Evolutionary conservation across 2,797 vertebrate genomes (phyloP).

Genomic region (Sebastes matsubarae): DNA sequence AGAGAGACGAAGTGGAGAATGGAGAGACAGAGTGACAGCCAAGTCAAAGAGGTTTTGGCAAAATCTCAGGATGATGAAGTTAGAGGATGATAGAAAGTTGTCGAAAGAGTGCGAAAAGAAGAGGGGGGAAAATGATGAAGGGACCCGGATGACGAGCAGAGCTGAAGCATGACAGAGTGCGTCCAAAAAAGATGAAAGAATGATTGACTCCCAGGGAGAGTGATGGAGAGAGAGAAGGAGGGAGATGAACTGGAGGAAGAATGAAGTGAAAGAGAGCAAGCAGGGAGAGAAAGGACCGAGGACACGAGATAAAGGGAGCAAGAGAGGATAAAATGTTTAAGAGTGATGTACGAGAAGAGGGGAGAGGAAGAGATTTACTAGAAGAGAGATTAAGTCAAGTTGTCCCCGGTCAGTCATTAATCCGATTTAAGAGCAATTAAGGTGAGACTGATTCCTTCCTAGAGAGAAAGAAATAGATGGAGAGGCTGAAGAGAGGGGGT

Average conservation of each 20-base stretch:
- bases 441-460: constrained; percentile 85
- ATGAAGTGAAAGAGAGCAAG: constrained; percentile 6
- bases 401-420: constrained; percentile 86
- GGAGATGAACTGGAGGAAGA: constrained; percentile 27
- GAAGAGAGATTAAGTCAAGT: constrained; percentile 84
- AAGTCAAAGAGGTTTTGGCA: constrained; percentile 32
- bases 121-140: constrained; percentile 42
- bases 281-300: neutral
- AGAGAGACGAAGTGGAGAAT: constrained; percentile 7
- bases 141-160: constrained; percentile 45
- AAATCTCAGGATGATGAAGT: constrained; percentile 49
- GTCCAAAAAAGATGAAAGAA: constrained; percentile 54
- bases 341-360: constrained; percentile 76
- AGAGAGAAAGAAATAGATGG: constrained; percentile 75
- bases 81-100: constrained; percentile 54
- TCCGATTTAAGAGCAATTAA: constrained; percentile 87
- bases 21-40: constrained; percentile 26
- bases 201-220: constrained; percentile 43
- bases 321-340: constrained; percentile 59
- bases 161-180: constrained; percentile 46
- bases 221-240: constrained; percentile 28
- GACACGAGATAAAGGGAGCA: constrained; percentile 37
- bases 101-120: constrained; percentile 36
- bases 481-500: constrained; percentile 57
- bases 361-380: constrained; percentile 79